A percentile compares a stretch with the other conserved stretches of the same genome.
Conservation (phyloP, 2,888 invertebrate species). For the Eumerus sabulonum region DNA sequence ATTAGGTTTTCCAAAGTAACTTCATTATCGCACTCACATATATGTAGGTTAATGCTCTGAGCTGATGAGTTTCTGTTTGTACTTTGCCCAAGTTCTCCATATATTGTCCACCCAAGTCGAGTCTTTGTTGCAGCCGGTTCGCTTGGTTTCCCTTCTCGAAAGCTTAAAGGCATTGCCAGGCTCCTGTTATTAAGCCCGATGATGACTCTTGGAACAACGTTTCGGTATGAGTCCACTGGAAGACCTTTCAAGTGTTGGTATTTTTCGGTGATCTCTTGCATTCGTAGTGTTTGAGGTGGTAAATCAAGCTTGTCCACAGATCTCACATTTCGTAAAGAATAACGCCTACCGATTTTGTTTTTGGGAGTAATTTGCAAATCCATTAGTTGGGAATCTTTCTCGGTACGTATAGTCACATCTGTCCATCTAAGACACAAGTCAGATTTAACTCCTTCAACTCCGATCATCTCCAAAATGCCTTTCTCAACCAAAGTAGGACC, state of each 20-base stretch:
- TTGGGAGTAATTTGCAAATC: neutral
- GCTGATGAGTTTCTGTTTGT: neutral
- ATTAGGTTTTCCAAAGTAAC: neutral
- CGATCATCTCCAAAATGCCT: neutral
- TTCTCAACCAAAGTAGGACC: neutral
- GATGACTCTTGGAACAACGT: constrained; percentile 24
- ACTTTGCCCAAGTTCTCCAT: neutral
- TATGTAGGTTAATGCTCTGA: neutral
- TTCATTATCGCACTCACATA: neutral
- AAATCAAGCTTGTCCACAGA: neutral
- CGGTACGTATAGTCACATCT: neutral
- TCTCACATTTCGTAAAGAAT: neutral
- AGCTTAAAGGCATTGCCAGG: neutral
- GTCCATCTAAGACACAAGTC: neutral
- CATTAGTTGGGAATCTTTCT: neutral
- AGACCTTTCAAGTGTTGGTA: neutral
- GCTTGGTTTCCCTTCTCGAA: neutral
- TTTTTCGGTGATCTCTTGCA: neutral
- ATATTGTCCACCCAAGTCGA: neutral
- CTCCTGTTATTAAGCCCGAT: constrained; percentile 19
- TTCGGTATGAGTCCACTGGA: neutral
- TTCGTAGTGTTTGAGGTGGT: neutral
- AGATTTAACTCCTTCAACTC: neutral
- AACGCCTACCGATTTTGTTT: neutral
- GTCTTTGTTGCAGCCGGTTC: neutral